Evolutionary conservation across 2,113 vertebrate species (phyloP), one percentile per base, ranked within the genome.

Genomic region (Emydura subglobosa): DNA sequence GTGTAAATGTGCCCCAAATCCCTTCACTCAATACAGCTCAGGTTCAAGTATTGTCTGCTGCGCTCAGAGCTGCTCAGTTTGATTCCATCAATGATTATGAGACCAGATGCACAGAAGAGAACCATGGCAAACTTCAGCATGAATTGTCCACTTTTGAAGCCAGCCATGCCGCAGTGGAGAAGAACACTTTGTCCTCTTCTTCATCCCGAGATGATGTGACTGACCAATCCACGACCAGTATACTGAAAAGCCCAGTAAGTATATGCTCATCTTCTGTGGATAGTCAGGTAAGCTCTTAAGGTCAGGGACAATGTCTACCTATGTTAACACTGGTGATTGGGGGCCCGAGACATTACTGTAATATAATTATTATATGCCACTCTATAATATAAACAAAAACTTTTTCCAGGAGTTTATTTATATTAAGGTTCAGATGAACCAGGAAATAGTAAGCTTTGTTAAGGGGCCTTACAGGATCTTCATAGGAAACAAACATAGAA

Each of bases 41-140:
- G 97, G 98, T 99, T 57, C 98, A 99, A 97, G 99, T 99, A 51
- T 91, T 99, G 87, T 98, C 99, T 76, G 99, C 99, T 34, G 98
- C 99, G 34, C 98, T 98, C 87, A 98, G 98, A 94, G 99, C 98
- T 49, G 98, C 98, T 24, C 98, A 99, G 97, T 98, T 99, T 14
- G 99, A 98, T 94, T 98, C 97, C 11, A 90, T 92, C 54, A 72
- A 50, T 27, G 98, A 97, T 6, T 97, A 89, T 1, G 89, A 95
- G 29, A 76, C 76, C 85, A 91, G 49, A 92, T 87, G 89, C 4
- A 3, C 57, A 42, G 19, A 97, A 86, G 94, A 96, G 65, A 86
- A 34, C 13, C 29, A 57, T 11, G 59, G 25, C 22, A 85, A 27
- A 42, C 57, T 74, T 86, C 83, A 94, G 85, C 93, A 92, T 74